Evolutionary conservation across 2,888 invertebrate species (phyloP), one percentile per base, ranked within the genome.

Genomic region (Nomada ruficornis): DNA sequence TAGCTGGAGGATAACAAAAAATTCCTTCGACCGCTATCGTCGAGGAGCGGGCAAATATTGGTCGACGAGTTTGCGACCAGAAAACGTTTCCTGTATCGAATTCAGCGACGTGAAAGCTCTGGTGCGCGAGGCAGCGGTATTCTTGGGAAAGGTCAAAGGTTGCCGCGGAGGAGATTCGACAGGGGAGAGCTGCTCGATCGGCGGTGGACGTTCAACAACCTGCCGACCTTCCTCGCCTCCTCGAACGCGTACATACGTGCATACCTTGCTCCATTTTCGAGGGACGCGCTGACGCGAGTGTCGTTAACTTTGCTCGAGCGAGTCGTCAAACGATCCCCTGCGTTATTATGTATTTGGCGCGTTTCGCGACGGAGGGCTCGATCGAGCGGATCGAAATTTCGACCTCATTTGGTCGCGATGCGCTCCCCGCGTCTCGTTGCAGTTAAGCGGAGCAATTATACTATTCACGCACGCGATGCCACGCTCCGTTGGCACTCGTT

Each of bases 171-270:
- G 29, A 29, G 29, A 9, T 36, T 36, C 20, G 60, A 57, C 47
- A 60, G 69, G 57, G 18, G 63, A 18, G n/a, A 57, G 52, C 59
- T 20, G 42, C 15, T 60, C 52, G 73, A 77, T 71, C 73, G 47
- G 54, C 55, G 20, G 36, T 18, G 60, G 52, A 83, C 89, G 90
- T 90, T 90, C 88, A 86, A 83, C 84, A 86, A 89, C 89, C 88
- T 77, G 86, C 55, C 76, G 89, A 89, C 89, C 86, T 89, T 88
- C 85, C 85, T 86, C 64, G 85, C 78, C 78, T 82, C 76, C 79
- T 79, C 68, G 64, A 36, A 59, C 82, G 54, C 78, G 73, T 74
- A 82, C 81, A 77, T 75, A 82, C 82, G 57, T 57, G 11, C 20
- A 57, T 13, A 13, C 76, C 79, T 77, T 42, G 83, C 77, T 84